Evolutionary conservation across 2,888 invertebrate genomes (phyloP), one percentile per base, ranked within the genome.

Genomic region (Drosophila phalerata): DNA sequence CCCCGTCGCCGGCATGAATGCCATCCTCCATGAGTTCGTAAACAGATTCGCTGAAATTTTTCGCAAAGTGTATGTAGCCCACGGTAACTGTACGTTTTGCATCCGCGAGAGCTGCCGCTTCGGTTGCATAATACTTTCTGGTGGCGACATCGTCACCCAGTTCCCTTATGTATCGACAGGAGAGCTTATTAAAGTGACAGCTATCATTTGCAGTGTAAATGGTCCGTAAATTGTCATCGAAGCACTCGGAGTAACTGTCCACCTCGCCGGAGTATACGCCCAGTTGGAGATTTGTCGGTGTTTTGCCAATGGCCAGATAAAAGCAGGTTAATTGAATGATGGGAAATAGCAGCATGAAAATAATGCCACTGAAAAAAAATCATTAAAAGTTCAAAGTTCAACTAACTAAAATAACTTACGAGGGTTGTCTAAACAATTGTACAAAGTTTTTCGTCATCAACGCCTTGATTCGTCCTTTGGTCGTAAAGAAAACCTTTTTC

Each of bases 241-340:
- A 90, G 67, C 93, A 91, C 48, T 93, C 93, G 13, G 92, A 81
- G 62, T 88, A 94, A 34, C 91, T 91, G 0, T 92, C 90, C 1
- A 95, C 94, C 92, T 98, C 98, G 0, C 96, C 94, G 87, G 97
- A 97, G 22, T 97, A 95, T 0, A 98, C 94, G 0, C 96, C 97
- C 38, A 98, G 82, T 52, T 94, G 94, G 0, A 98, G 93, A 63
- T 95, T 94, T 55, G 94, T 93, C 0, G 97, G 96, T 83, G 97
- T 96, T 52, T 95, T 94, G 0, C 97, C 97, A 56, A 97, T 95
- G 30, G 97, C 96, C 62, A 95, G 91, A 92, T 97, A 96, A 92
- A 98, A 98, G 38, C 96, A 94, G 42, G 95, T 93, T 69, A 96
- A 94, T 94, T 98, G 96, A 25, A 97, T 93, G 15, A 98, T 93